A percentile compares a stretch with the other conserved stretches of the same genome.
Conservation (phyloP, 2,888 invertebrate genomes). For the Cephus runcator region DNA sequence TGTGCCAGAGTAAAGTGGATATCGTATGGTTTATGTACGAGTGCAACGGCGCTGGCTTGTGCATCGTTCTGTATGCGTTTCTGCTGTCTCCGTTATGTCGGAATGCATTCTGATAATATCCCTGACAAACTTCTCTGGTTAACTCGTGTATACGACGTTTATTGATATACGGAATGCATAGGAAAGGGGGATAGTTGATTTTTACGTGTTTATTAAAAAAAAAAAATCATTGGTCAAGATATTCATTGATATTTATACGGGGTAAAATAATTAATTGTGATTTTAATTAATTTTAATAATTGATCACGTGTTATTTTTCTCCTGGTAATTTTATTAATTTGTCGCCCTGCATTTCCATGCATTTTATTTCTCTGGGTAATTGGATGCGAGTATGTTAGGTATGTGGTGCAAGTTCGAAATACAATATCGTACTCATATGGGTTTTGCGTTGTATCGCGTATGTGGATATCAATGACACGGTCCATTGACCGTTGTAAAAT, state of each 20-base stretch:
- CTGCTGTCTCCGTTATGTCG: neutral
- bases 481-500: no score
- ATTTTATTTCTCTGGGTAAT: neutral
- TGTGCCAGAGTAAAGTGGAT: slow-evolving; percentile 11
- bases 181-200: neutral
- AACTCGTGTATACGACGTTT: neutral
- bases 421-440: neutral
- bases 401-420: neutral
- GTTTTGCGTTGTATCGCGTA: neutral
- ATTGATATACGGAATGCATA: neutral
- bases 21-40: slow-evolving; percentile 12
- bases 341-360: neutral
- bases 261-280: neutral
- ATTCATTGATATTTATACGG: neutral
- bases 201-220: neutral
- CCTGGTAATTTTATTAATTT: neutral
- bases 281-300: neutral
- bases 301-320: neutral
- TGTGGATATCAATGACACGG: no score
- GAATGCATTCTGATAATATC: neutral
- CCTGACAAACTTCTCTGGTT: neutral
- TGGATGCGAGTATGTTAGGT: neutral
- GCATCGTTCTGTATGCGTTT: neutral
- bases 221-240: neutral
- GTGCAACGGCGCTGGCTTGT: neutral